Percentiles rank a stretch among this genome's conserved stretches.
Conservation (phyloP, 1,140 invertebrate species). For the Heliconius hewitsoni region DNA sequence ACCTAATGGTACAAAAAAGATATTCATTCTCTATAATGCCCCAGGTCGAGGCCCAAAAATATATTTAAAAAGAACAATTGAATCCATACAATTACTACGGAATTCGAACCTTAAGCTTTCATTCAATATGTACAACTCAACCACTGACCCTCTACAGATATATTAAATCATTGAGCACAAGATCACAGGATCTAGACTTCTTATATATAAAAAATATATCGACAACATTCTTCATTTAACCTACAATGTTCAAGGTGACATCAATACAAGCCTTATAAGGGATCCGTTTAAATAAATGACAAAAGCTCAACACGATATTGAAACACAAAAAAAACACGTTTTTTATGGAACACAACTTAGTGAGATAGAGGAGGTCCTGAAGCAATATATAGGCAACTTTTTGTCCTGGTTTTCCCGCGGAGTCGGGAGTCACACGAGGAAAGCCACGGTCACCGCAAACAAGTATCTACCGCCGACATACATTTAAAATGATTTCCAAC, state of each 20-base stretch:
- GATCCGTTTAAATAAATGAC: not conserved
- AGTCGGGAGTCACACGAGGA: no score
- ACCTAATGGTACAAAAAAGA: no score
- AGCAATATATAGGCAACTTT: no score
- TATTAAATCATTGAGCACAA: not conserved
- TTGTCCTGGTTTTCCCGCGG: no score
- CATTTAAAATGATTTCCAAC: no score
- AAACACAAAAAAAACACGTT: not conserved
- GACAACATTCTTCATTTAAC: not conserved
- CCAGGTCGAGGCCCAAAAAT: no score
- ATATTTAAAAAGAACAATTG: no score
- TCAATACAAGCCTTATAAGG: not conserved
- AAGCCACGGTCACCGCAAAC: no score
- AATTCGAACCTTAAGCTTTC: not conserved
- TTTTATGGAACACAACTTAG: no score
- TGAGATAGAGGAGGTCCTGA: no score
- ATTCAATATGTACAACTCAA: not conserved
- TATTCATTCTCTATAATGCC: no score
- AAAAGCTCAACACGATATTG: not conserved
- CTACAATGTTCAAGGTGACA: slow-evolving; percentile 10
- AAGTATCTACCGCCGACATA: no score
- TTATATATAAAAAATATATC: not conserved
- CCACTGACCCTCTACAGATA: not conserved
- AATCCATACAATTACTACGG: not conserved
- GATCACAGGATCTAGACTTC: not conserved